Conservation (phyloP, 2,888 invertebrate species). For the Mythimna vitellina region DNA sequence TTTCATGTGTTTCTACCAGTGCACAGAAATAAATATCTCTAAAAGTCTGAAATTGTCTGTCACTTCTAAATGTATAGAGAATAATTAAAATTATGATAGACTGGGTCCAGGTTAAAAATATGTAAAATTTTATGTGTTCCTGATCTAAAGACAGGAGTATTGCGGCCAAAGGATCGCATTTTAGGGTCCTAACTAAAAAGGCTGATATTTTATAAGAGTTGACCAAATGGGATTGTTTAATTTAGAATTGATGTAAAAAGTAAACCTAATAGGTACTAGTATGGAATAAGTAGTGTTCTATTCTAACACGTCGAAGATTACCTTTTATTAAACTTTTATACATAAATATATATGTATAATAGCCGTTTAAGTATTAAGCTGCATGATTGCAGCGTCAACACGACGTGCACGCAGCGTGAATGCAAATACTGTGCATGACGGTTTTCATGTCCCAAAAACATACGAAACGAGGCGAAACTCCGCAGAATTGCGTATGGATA, state of each 20-base stretch:
- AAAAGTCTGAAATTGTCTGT: constrained; percentile 10
- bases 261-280: neutral
- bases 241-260: constrained; percentile 1
- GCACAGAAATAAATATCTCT: neutral
- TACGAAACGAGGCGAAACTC: too few relatives aligned
- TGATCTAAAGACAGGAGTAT: constrained; percentile 1
- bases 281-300: neutral
- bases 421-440: neutral
- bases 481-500: too few relatives aligned
- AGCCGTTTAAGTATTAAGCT: neutral
- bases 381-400: neutral
- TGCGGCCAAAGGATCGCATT: constrained; percentile 11
- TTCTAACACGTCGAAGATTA: neutral
- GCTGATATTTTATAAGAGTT: neutral
- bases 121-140: neutral
- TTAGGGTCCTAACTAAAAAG: neutral
- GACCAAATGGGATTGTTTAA: neutral
- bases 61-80: neutral
- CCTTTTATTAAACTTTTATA: constrained; percentile 2
- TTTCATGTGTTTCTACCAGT: neutral
- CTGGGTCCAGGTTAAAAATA: neutral
- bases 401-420: neutral
- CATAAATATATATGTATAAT: neutral
- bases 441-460: too few relatives aligned
- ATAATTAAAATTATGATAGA: neutral